Evolutionary conservation across 2,797 vertebrate genomes (phyloP).

Genomic region (Poecile montanus): DNA sequence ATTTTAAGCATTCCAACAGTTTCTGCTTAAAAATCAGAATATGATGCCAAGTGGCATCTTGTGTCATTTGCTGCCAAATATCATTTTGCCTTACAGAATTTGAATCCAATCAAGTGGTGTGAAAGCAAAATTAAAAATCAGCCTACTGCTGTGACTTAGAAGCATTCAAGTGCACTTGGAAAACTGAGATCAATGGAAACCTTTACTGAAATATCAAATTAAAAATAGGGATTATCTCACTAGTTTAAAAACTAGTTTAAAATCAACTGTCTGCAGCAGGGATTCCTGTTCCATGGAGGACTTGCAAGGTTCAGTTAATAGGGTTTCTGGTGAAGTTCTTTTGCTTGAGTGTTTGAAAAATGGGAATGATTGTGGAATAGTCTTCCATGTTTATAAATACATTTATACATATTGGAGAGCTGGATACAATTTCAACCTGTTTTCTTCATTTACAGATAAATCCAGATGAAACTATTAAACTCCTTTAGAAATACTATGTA

Average conservation of each 20-base stretch:
- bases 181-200: slow-evolving; percentile 23
- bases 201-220: slow-evolving; percentile 31
- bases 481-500: background rate
- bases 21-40: slow-evolving; percentile 33
- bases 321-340: background rate
- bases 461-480: background rate
- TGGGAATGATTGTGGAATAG: background rate
- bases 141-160: slow-evolving; percentile 22
- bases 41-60: slow-evolving; percentile 23
- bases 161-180: slow-evolving; percentile 13
- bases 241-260: slow-evolving; percentile 29
- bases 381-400: background rate
- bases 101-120: slow-evolving; percentile 28
- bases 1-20: background rate
- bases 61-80: slow-evolving; percentile 36
- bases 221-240: slow-evolving; percentile 27
- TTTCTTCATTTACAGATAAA: background rate
- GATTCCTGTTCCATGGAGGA: background rate
- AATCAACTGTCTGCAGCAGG: background rate
- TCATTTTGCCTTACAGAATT: slow-evolving; percentile 26
- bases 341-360: background rate
- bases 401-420: background rate
- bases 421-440: background rate
- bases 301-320: background rate
- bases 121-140: slow-evolving; percentile 54